phyloP scores from a whole-genome alignment of 2,888 invertebrate genomes.

The Eubasilissa splendida region DNA sequence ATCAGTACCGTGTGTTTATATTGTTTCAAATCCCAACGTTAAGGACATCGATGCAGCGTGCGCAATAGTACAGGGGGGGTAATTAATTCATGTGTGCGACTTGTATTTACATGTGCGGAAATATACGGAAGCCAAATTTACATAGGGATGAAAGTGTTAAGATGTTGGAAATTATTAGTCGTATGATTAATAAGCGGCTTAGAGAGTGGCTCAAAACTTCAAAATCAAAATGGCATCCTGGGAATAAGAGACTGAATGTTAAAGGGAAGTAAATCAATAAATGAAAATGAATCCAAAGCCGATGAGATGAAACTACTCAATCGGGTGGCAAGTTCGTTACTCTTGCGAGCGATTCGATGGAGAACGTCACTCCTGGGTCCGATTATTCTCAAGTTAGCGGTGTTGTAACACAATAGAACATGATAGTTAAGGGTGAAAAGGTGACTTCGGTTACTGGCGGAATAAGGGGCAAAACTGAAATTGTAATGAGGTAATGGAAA shows the following conservation, averaged over 20 bases:
- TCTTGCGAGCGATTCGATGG: conserved; percentile 17
- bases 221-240: conserved; percentile 34
- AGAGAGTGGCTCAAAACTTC: not conserved
- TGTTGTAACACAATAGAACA: conserved; percentile 22
- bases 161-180: not conserved
- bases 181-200: not conserved
- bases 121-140: conserved; percentile 3
- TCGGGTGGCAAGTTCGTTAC: conserved; percentile 13
- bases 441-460: not conserved
- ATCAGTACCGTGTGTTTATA: conserved; percentile 30
- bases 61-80: conserved; percentile 41
- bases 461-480: conserved; percentile 7
- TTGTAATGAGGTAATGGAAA: conserved; percentile 8
- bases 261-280: conserved; percentile 31
- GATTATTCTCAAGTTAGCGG: conserved; percentile 1
- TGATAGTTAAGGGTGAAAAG: conserved; percentile 38
- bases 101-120: conserved; percentile 24
- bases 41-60: conserved; percentile 54
- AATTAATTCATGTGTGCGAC: conserved; percentile 34
- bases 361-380: conserved; percentile 23
- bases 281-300: conserved; percentile 39
- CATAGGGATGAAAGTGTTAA: conserved; percentile 7
- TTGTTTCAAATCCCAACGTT: conserved; percentile 17
- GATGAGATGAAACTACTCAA: conserved; percentile 28
- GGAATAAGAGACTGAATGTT: conserved; percentile 33